Conservation (phyloP, 2,888 invertebrate genomes). For the Noctua janthina region DNA sequence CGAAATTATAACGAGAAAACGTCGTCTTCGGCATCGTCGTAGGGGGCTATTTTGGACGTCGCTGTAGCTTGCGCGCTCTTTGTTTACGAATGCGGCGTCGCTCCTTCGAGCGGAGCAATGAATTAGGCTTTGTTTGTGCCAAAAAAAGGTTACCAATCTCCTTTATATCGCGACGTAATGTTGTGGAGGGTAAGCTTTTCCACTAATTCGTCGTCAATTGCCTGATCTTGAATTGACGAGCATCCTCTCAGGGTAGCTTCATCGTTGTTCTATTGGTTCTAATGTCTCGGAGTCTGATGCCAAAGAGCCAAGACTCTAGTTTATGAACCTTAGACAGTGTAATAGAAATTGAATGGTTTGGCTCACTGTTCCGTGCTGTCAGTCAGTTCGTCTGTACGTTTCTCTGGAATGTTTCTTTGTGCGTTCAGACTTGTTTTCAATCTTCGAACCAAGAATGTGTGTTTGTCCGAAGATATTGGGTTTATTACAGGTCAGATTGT, state of each 20-base stretch:
- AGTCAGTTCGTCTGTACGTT: constrained; percentile 17
- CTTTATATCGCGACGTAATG: constrained; percentile 56
- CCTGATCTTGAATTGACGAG: constrained; percentile 60
- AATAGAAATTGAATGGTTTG: constrained; percentile 40
- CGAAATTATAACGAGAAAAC: constrained; percentile 73
- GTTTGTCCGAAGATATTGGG: constrained; percentile 6
- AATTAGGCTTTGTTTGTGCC: constrained; percentile 68
- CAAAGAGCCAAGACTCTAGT: constrained; percentile 33
- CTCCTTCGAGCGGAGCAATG: constrained; percentile 68
- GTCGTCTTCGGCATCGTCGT: constrained; percentile 67
- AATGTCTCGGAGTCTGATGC: constrained; percentile 46
- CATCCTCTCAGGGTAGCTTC: constrained; percentile 41
- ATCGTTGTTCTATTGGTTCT: constrained; percentile 41
- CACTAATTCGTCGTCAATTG: constrained; percentile 64
- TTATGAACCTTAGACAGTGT: constrained; percentile 28
- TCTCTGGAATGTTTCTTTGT: constrained; percentile 41
- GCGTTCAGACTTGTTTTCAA: constrained; percentile 32
- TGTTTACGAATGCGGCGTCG: constrained; percentile 61
- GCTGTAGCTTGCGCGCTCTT: constrained; percentile 69
- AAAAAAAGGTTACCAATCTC: constrained; percentile 64
- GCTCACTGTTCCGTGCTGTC: constrained; percentile 27
- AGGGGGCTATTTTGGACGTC: constrained; percentile 70
- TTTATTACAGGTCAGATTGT: constrained; percentile 13
- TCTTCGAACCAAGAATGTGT: not conserved
- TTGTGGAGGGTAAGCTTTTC: constrained; percentile 61